Conservation (phyloP, 2,888 invertebrate species). For the Harpalus rufipes region DNA sequence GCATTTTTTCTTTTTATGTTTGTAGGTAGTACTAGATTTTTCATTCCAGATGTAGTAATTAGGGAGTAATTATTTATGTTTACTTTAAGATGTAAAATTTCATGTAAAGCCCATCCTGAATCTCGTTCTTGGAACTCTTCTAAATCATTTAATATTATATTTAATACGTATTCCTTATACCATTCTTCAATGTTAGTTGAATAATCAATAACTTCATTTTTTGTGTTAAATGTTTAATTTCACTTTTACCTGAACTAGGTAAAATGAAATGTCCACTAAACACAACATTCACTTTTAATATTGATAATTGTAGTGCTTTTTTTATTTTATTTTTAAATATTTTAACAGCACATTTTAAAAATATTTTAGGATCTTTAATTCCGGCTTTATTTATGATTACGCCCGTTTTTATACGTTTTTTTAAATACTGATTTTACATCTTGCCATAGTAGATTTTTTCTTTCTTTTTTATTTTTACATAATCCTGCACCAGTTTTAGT, state of each 20-base stretch:
- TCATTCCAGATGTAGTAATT: neutral
- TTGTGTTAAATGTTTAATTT: conserved; percentile 69
- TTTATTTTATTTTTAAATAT: conserved; percentile 52
- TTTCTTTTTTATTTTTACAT: neutral
- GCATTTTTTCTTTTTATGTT: conserved; percentile 68
- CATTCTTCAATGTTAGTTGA: conserved; percentile 68
- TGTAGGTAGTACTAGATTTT: conserved; percentile 67
- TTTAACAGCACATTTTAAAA: neutral
- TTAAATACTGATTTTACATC: neutral
- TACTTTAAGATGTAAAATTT: conserved; percentile 45
- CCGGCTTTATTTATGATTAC: neutral
- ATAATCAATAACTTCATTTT: conserved; percentile 68
- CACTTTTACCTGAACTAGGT: neutral
- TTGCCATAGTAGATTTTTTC: no score
- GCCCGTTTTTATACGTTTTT: neutral
- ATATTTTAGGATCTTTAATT: conserved; percentile 1
- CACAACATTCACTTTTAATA: conserved; percentile 39
- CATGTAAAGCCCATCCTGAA: conserved; percentile 26
- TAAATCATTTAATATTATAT: conserved; percentile 45
- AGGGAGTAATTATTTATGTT: conserved; percentile 17
- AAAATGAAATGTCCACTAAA: conserved; percentile 40
- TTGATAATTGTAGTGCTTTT: conserved; percentile 4
- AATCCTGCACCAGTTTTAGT: neutral
- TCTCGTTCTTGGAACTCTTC: conserved; percentile 43
- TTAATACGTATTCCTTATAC: conserved; percentile 67